Evolutionary conservation across 2,797 vertebrate genomes (phyloP).

Genomic region (Siniperca obscura): DNA sequence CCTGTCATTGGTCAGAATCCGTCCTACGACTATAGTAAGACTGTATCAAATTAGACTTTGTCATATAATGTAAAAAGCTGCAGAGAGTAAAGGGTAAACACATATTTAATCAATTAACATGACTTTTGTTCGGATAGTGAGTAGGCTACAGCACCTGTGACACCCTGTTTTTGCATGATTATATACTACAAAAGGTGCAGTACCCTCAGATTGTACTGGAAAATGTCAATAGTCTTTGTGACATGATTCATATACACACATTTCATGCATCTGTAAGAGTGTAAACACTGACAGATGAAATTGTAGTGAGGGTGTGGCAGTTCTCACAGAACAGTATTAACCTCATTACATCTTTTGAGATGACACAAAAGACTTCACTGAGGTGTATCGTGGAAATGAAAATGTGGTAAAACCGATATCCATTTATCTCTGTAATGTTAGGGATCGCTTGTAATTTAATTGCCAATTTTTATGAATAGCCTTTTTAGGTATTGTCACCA

Average conservation of each 20-base stretch:
- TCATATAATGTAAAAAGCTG: conserved; percentile 3
- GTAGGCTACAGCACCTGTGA: background rate
- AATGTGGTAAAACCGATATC: conserved; percentile 18
- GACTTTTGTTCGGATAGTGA: background rate
- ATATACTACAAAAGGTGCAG: background rate
- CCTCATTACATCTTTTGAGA: conserved; percentile 50
- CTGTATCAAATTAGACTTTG: background rate
- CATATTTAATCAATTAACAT: background rate
- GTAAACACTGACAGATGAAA: conserved; percentile 12
- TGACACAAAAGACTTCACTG: conserved; percentile 39
- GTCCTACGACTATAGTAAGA: background rate
- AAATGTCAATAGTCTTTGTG: conserved; percentile 1
- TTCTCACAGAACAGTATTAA: conserved; percentile 13
- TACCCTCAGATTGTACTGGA: background rate
- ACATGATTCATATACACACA: background rate
- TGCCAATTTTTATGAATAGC: background rate
- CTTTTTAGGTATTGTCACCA: background rate
- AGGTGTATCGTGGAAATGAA: conserved; percentile 19
- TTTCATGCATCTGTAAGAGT: conserved; percentile 10
- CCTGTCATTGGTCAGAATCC: background rate
- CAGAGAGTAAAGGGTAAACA: background rate
- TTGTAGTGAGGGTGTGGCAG: conserved; percentile 26
- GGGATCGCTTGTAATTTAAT: background rate
- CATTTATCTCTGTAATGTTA: conserved; percentile 6
- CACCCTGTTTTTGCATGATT: background rate